Conservation (phyloP, 1,140 invertebrate species). For the Oscheius sp. region DNA sequence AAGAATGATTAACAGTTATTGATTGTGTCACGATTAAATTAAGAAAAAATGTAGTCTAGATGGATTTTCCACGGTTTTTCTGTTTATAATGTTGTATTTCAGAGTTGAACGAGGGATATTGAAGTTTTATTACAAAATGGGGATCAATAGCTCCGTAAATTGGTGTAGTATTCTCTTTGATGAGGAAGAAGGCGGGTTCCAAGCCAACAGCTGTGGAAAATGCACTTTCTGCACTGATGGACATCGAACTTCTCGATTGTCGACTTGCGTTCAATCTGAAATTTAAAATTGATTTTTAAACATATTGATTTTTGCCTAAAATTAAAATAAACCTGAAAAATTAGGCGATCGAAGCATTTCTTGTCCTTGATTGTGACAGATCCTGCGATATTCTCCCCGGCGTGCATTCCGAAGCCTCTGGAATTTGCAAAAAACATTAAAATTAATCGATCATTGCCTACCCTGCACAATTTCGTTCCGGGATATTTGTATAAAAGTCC, state of each 20-base stretch:
- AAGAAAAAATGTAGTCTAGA: no score
- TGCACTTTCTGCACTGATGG: conserved; percentile 57
- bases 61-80: no score
- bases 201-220: conserved; percentile 60
- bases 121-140: no score
- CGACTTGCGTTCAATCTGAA: conserved; percentile 56
- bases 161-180: conserved; percentile 55
- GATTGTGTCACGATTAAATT: no score
- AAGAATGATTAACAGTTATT: no score
- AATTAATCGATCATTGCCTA: conserved; percentile 13
- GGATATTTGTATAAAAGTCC: conserved; percentile 61
- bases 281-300: no score
- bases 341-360: conserved; percentile 56
- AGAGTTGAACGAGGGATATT: no score
- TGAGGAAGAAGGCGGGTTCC: conserved; percentile 50
- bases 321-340: conserved; percentile 41
- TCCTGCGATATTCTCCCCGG: conserved; percentile 59
- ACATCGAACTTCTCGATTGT: conserved; percentile 57
- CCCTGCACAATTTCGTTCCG: conserved; percentile 58
- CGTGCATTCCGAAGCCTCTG: conserved; percentile 57
- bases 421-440: conserved; percentile 6
- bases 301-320: not conserved
- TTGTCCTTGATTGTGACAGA: conserved; percentile 60
- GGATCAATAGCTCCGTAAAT: conserved; percentile 46
- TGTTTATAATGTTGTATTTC: no score